A percentile compares a stretch with the other conserved stretches of the same genome.
Evolutionary conservation across 2,888 invertebrate species (phyloP).

Genomic region (Agonopterix arenella): DNA sequence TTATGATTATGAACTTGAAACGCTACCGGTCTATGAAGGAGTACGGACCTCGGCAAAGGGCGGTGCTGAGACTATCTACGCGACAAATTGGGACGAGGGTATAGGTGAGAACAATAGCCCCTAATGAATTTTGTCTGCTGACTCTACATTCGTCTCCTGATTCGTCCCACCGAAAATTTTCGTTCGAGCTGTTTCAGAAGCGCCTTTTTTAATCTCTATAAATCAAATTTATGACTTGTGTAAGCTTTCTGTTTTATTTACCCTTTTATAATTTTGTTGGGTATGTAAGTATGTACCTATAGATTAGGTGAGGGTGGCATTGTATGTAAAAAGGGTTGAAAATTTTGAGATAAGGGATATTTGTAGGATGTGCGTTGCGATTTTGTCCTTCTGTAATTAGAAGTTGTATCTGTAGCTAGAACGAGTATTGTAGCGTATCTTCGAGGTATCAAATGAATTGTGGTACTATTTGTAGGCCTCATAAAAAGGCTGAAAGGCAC

Average conservation of each 20-base stretch:
- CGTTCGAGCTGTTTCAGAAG: conserved; percentile 75
- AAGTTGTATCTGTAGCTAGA: no score
- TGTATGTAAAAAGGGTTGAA: not conserved
- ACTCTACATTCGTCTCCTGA: conserved; percentile 66
- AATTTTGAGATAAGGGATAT: not conserved
- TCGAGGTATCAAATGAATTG: no score
- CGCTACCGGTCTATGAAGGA: no score
- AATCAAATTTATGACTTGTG: conserved; percentile 78
- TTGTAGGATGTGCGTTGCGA: not conserved
- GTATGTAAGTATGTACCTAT: conserved; percentile 26
- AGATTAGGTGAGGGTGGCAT: conserved; percentile 21
- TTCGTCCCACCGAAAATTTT: conserved; percentile 75
- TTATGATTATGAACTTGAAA: no score
- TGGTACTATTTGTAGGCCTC: no score
- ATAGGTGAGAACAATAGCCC: not conserved
- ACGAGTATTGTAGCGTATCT: no score
- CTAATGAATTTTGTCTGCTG: conserved; percentile 20
- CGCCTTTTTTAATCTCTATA: conserved; percentile 78
- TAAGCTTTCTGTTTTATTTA: conserved; percentile 77
- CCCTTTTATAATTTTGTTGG: conserved; percentile 75
- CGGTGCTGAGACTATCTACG: no score
- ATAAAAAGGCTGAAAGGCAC: no score
- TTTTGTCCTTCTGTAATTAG: no score
- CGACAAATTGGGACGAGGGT: no score
- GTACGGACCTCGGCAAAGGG: no score